A percentile compares a stretch with the other conserved stretches of the same genome.
These are phyloP conservation scores for Oasisia sp. DNA, from an alignment of 2,888 invertebrate genomes.

Conservation along the genomic window DNA sequence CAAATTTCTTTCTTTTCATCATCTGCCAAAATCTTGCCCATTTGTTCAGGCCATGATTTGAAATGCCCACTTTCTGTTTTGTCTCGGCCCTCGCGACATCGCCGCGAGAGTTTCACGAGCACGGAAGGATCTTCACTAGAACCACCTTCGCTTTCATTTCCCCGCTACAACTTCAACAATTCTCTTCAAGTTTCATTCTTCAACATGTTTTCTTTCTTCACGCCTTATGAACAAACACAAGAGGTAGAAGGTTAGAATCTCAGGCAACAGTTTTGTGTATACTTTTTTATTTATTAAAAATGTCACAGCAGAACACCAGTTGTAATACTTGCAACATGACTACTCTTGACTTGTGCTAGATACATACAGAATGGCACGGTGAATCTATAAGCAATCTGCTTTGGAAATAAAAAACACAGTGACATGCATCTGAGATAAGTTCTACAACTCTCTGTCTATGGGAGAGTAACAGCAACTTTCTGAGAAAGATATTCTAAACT, in stretches of 20 bases:
- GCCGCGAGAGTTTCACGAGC: neutral
- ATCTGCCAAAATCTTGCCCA: neutral
- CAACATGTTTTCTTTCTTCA: neutral
- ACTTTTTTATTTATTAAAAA: neutral
- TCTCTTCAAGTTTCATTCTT: slow-evolving; percentile 17
- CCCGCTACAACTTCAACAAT: neutral
- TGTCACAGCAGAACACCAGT: no score
- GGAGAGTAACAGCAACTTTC: no score
- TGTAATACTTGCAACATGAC: no score
- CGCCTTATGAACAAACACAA: slow-evolving; percentile 9
- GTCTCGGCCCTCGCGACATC: neutral
- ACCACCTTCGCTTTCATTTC: neutral
- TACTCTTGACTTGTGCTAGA: no score
- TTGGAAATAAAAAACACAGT: no score
- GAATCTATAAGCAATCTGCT: no score
- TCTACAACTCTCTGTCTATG: no score
- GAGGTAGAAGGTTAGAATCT: neutral
- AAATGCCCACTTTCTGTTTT: neutral
- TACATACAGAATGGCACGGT: no score
- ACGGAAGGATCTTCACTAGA: slow-evolving; percentile 9
- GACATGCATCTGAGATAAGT: no score
- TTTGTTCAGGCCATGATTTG: neutral
- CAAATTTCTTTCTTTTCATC: neutral
- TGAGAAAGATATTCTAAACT: no score
- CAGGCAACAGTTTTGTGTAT: neutral